These are phyloP conservation scores for Eustalomyia histrio DNA, from an alignment of 2,888 invertebrate genomes.

Conservation along the genomic window DNA sequence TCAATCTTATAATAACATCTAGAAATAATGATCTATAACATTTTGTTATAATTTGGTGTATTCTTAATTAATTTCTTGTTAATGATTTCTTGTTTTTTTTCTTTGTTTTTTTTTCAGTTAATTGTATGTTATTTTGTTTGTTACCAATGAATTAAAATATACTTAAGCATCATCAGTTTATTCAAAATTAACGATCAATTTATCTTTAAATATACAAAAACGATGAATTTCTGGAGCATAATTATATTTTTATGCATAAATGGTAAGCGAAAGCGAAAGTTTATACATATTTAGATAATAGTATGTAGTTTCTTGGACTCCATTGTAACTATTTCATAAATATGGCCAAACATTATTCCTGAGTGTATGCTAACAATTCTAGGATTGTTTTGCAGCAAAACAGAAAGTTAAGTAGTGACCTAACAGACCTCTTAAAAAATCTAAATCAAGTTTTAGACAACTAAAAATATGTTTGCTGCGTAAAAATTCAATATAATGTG, in stretches of 20 bases:
- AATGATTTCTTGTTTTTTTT: conserved; percentile 4
- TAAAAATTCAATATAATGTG: no score
- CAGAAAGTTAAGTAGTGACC: no score
- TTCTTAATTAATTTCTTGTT: conserved; percentile 14
- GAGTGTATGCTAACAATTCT: no score
- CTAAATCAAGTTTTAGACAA: no score
- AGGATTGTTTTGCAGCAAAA: no score
- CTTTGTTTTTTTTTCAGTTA: conserved; percentile 37
- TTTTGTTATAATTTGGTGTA: conserved; percentile 6
- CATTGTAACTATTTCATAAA: no score
- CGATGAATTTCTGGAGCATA: conserved; percentile 58
- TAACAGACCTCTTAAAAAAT: no score
- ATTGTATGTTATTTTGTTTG: conserved; percentile 26
- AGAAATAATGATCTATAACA: background rate
- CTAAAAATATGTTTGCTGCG: no score
- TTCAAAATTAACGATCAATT: conserved; percentile 11
- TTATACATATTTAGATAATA: background rate
- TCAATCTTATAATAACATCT: background rate
- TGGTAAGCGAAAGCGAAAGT: conserved; percentile 51
- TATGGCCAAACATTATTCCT: no score
- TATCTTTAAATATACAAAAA: conserved; percentile 23
- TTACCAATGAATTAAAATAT: conserved; percentile 43
- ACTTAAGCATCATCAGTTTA: conserved; percentile 12
- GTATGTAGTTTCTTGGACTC: no score
- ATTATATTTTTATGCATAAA: conserved; percentile 55